Evolutionary conservation across 2,797 vertebrate species (phyloP), one percentile per base, ranked within the genome.

Genomic region (Pelodytes ibericus): DNA sequence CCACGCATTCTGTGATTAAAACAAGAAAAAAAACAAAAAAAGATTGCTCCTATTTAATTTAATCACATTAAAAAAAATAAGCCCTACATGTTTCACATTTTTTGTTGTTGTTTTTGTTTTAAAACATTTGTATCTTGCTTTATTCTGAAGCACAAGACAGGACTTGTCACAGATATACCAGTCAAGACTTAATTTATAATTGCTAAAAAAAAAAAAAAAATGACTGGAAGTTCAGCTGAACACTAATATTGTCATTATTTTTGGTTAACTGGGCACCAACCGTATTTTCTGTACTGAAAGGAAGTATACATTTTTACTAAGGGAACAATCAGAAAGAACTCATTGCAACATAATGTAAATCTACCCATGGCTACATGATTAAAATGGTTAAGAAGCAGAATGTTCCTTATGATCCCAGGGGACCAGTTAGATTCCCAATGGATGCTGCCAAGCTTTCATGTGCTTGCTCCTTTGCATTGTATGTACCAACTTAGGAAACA

Each of bases 31-130:
- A 53, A 11, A 47, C 4, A 4, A 15, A 36, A 39, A 68, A 53
- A 53, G 29, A 13, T 72, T 25, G 44, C 30, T 72, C 60, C 41
- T n/a, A 29, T 68, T 44, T 73, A 49, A 73, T 79, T 68, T 68
- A 69, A 22, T 79, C 18, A 44, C 63, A 63, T 67, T 30, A 68
- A 65, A 68, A n/a, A n/a, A 78, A 72, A 53, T 44, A 72, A 73
- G n/a, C 56, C 29, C 26, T 30, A 47, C 15, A 59, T 26, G 41
- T 24, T n/a, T 49, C 29, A 18, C 51, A 11, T 72, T 39, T 36
- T 24, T 44, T 31, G 25, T 73, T 72, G 63, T 72, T 62, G 31
- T 10, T 36, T 36, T 44, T 44, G 10, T 2, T 44, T 16, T 66
- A 22, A 39, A 22, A 16, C 20, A 41, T 53, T 53, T 22, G 3